Evolutionary conservation across 2,797 vertebrate genomes (phyloP).

Genomic region (Furcifer pardalis): DNA sequence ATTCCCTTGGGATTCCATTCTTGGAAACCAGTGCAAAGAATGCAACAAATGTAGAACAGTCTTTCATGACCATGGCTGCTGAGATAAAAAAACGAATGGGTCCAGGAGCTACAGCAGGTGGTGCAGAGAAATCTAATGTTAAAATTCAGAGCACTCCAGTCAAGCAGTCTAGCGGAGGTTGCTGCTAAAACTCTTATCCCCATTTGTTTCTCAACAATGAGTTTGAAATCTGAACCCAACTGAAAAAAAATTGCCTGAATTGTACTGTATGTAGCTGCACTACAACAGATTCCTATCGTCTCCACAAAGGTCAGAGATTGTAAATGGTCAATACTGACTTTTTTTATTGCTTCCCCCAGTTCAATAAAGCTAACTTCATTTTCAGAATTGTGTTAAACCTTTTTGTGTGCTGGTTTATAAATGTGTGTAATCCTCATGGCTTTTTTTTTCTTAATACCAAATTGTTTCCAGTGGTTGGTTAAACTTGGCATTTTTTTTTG

Average conservation of each 20-base stretch:
- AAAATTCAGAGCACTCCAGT: slow-evolving; percentile 97
- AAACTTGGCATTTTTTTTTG: slow-evolving; percentile 82
- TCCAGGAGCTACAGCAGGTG: slow-evolving; percentile 92
- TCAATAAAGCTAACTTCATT: slow-evolving; percentile 90
- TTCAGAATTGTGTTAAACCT: slow-evolving; percentile 88
- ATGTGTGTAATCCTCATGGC: slow-evolving; percentile 87
- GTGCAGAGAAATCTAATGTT: slow-evolving; percentile 93
- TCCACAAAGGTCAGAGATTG: slow-evolving; percentile 87
- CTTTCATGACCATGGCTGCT: slow-evolving; percentile 99
- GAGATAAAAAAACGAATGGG: slow-evolving; percentile 99
- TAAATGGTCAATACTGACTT: slow-evolving; percentile 87
- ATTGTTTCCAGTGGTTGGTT: slow-evolving; percentile 85
- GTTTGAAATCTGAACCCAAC: slow-evolving; percentile 86
- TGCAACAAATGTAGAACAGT: slow-evolving; percentile 98
- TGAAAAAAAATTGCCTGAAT: slow-evolving; percentile 89
- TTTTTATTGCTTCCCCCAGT: slow-evolving; percentile 82
- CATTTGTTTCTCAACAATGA: slow-evolving; percentile 81
- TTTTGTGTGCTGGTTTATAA: slow-evolving; percentile 87
- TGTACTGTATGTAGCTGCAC: slow-evolving; percentile 99
- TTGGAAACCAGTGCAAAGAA: slow-evolving; percentile 99
- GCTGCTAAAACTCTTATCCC: slow-evolving; percentile 90
- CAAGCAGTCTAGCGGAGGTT: slow-evolving; percentile 95
- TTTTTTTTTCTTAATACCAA: slow-evolving; percentile 91
- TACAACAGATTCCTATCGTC: slow-evolving; percentile 89
- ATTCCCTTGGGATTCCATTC: slow-evolving; percentile 97